These are phyloP conservation scores for Emys orbicularis DNA, from an alignment of 2,797 vertebrate species.

Conservation along the genomic window DNA sequence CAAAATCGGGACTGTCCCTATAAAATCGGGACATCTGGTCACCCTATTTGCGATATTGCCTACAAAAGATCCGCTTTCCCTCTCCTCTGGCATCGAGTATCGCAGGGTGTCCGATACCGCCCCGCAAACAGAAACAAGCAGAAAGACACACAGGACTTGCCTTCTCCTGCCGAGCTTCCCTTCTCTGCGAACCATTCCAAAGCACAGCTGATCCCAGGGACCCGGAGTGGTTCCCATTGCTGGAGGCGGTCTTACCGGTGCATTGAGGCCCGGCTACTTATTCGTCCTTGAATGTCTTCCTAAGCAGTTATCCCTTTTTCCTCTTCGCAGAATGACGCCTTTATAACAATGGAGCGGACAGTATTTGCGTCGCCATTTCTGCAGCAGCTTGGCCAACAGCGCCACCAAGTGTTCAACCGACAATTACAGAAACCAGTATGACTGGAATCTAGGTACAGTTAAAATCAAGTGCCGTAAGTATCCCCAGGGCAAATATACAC, in stretches of 20 bases:
- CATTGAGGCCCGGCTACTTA: background rate
- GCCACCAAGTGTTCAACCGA: background rate
- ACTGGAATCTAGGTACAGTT: background rate
- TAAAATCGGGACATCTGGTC: no score
- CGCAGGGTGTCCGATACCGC: constrained; percentile 46
- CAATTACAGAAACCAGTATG: background rate
- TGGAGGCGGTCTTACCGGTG: background rate
- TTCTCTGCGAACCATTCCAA: background rate
- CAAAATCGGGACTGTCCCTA: no score
- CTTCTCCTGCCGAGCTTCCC: constrained; percentile 46
- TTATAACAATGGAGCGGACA: background rate
- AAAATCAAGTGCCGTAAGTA: background rate
- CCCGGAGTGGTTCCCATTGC: background rate
- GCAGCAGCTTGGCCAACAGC: background rate
- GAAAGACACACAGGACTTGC: constrained; percentile 56
- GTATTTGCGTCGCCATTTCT: background rate
- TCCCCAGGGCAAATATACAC: no score
- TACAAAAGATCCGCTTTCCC: constrained; percentile 45
- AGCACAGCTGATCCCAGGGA: background rate
- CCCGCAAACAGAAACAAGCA: constrained; percentile 45
- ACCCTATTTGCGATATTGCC: constrained; percentile 32
- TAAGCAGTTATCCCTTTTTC: background rate
- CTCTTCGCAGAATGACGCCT: background rate
- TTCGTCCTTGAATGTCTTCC: background rate
- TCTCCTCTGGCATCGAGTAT: constrained; percentile 66